Conservation (phyloP, 64 coral and sea anemone genomes). For the Trachythela sp. region DNA sequence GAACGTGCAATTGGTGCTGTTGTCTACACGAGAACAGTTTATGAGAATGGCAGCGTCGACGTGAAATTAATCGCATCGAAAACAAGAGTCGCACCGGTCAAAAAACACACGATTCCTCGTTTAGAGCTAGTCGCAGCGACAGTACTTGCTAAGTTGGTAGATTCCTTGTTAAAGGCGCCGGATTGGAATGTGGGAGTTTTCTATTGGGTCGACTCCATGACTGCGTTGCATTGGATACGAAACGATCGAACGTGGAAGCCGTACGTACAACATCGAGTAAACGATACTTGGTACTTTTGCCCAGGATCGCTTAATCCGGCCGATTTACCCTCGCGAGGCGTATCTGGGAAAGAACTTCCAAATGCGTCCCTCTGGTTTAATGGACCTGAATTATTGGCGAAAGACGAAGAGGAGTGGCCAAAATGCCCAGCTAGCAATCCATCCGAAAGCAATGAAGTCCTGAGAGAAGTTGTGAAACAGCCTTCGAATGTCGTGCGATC, state of each 20-base stretch:
- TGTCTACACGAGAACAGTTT: conserved; percentile 29
- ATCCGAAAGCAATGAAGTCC: neutral
- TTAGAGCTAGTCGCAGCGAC: conserved; percentile 25
- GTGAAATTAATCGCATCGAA: conserved; percentile 29
- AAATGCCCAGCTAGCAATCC: neutral
- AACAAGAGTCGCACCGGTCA: conserved; percentile 6
- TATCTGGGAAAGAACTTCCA: conserved; percentile 10
- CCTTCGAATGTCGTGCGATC: conserved; percentile 5
- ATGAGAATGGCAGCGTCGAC: neutral
- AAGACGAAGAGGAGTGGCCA: conserved; percentile 16
- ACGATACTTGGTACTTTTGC: conserved; percentile 5
- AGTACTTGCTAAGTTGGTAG: neutral
- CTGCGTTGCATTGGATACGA: too few species aligned
- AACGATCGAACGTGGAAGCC: neutral
- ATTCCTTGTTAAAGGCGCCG: neutral
- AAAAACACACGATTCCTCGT: neutral
- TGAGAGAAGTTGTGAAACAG: neutral
- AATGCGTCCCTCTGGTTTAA: conserved; percentile 6
- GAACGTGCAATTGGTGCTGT: conserved; percentile 13
- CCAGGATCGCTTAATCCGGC: neutral
- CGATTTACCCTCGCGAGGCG: conserved; percentile 4
- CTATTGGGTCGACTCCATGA: conserved; percentile 22
- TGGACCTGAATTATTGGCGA: neutral
- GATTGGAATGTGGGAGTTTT: neutral
- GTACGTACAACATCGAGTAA: conserved; percentile 4